A percentile compares a stretch with the other conserved stretches of the same genome.
phyloP scores from a whole-genome alignment of 2,113 vertebrate genomes.

The Agelaius tricolor region DNA sequence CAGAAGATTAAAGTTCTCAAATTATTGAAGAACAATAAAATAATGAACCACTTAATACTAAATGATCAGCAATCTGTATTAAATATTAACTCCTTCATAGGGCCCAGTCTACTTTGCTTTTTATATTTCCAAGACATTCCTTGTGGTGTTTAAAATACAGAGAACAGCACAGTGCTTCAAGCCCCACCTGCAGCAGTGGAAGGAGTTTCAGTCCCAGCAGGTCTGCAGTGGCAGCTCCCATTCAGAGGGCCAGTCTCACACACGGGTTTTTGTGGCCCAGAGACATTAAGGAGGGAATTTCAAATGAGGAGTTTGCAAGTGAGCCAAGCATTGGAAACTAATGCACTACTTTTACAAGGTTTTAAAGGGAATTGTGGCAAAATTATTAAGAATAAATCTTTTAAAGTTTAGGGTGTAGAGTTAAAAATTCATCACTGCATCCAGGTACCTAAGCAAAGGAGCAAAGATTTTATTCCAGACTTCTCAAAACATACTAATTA shows the following conservation, averaged over 20 bases:
- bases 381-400: background rate
- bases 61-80: background rate
- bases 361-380: background rate
- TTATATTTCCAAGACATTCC: background rate
- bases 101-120: background rate
- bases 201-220: background rate
- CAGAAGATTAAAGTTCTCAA: slow-evolving; percentile 1
- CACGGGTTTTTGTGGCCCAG: rapidly evolving
- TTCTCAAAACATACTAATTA: background rate
- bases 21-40: slow-evolving; percentile 35
- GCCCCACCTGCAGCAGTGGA: background rate
- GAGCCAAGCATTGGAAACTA: background rate
- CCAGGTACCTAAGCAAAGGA: background rate
- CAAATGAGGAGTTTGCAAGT: background rate
- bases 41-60: background rate
- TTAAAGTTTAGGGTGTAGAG: background rate
- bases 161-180: background rate
- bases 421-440: background rate
- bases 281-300: background rate
- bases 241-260: background rate
- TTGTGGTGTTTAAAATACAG: background rate
- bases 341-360: background rate
- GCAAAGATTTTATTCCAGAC: background rate
- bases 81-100: background rate
- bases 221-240: background rate